Evolutionary conservation across 2,797 vertebrate species (phyloP), one percentile per base, ranked within the genome.

Genomic region (Perdix hodgsoniae): DNA sequence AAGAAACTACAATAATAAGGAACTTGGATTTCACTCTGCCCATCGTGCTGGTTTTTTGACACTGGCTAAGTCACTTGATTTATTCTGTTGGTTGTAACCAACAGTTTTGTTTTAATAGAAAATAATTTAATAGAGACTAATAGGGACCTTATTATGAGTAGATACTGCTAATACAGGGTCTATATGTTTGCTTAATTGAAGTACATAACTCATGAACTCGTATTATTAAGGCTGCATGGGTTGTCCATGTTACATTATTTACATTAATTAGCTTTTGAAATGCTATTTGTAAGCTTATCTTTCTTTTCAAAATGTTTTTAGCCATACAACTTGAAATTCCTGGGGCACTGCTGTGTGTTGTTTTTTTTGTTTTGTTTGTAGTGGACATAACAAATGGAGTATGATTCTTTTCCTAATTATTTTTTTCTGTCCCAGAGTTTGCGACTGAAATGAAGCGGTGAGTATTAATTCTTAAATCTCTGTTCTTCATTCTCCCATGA

Each of bases 261-360:
- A 72, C 1, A 9, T 91, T 83, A 77, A 91, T 80, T 94, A 86
- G 29, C 18, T 76, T 90, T 65, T 27, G 65, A 77, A 85, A 66
- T 17, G 27, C 40, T 42, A 44, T 76, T 19, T 42, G 65, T 71
- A 87, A 93, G 14, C 37, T 67, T 76, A 29, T 33, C 17, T 87
- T 78, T 49, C 9, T n/a, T 19, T 56, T 65, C 42, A 67, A 84
- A 82, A 67, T 49, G 23, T 0, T 0, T 71, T 83, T 83, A 69
- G 40, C 29, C 11, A 61, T 70, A 81, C 78, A 72, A 26, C 23
- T 63, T 35, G 22, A 35, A 72, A 44, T 14, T 83, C 61, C 72
- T 69, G 17, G 49, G 45, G 71, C 17, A 26, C 17, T 71, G 7
- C 2, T 61, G 50, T 31, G 27, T 27, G 50, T 52, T 50, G 14